Evolutionary conservation across 2,888 invertebrate genomes (phyloP).

Genomic region (Cylloceria caligata): DNA sequence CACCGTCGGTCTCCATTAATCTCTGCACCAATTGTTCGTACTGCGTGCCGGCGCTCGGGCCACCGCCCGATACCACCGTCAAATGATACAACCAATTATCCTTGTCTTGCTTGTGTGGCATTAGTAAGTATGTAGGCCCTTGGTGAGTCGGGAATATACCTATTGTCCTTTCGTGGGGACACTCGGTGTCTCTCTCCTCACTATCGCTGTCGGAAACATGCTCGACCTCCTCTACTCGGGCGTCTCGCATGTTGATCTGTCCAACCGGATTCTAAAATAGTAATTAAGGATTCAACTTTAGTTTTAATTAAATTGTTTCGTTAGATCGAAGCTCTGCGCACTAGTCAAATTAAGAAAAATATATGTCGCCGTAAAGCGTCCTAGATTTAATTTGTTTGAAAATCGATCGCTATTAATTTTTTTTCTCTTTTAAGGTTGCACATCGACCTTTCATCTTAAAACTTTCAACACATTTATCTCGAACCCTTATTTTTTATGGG

Average conservation of each 20-base stretch:
- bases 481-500: no score
- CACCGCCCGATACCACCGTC: slow-evolving; percentile 97
- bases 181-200: slow-evolving; percentile 92
- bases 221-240: slow-evolving; percentile 97
- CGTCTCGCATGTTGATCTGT: slow-evolving; percentile 98
- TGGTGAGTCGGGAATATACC: slow-evolving; percentile 97
- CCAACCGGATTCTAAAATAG: slow-evolving; percentile 93
- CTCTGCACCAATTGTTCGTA: slow-evolving; percentile 98
- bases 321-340: not conserved
- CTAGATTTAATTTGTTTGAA: not conserved
- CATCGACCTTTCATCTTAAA: not conserved
- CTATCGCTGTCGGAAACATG: slow-evolving; percentile 96
- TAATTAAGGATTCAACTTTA: slow-evolving; percentile 26
- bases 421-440: not conserved
- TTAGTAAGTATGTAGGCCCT: slow-evolving; percentile 97
- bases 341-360: not conserved
- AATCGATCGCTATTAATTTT: not conserved
- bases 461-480: no score
- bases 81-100: slow-evolving; percentile 94
- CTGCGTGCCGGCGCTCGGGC: slow-evolving; percentile 96
- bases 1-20: slow-evolving; percentile 98
- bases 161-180: slow-evolving; percentile 92
- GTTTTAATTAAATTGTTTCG: not conserved
- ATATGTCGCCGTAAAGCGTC: not conserved
- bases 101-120: slow-evolving; percentile 97